Base-by-base conservation (phyloP, 2,113 vertebrate genomes). In the Hippocampus mohnikei region DNA sequence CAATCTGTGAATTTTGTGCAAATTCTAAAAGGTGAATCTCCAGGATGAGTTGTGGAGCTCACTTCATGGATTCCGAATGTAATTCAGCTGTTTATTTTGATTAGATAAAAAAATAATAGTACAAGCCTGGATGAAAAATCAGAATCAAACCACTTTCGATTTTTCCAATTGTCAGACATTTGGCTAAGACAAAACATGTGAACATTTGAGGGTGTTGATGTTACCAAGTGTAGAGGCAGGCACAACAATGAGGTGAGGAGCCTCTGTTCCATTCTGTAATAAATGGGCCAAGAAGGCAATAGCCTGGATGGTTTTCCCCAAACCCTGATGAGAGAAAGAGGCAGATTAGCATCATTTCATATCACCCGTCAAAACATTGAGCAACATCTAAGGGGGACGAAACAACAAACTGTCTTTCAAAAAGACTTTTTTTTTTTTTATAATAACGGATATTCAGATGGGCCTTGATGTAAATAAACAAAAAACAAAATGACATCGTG, bases 291-390 rank as follows among this genome's bases (percentile, higher is more conserved):
- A 90, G 88, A 99, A 98, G 0, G 96, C 91, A 86, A 99, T 98
- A 42, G 96, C 94, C 91, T 99, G 96, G 87, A 99, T 96, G 18
- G 97, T 99, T 93, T 99, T 99, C 70, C 97, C 96, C 83, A 99
- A 92, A 80, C 97, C 97, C 96, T 98, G 86, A 84, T 56, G 3
- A 86, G 0, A 85, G 42, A 48, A 37, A 41, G 60, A 15, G 3
- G 46, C 6, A 41, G 16, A 41, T 50, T 50, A 21, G 12, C 29
- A 71, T 40, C 21, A 40, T 5, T 20, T 52, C 9, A 76, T 40
- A 64, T 40, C 8, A 61, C 15, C 59, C 9, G 12, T 3, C 8
- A 20, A n/a, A 62, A 37, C 29, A 60, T 33, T 3, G 3, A 40
- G 9, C 5, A n/a, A 44, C 4, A 23, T 23, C 23, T 8, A 64